Base-by-base conservation (phyloP, 1,140 invertebrate genomes). In the Bemisia tabaci region DNA sequence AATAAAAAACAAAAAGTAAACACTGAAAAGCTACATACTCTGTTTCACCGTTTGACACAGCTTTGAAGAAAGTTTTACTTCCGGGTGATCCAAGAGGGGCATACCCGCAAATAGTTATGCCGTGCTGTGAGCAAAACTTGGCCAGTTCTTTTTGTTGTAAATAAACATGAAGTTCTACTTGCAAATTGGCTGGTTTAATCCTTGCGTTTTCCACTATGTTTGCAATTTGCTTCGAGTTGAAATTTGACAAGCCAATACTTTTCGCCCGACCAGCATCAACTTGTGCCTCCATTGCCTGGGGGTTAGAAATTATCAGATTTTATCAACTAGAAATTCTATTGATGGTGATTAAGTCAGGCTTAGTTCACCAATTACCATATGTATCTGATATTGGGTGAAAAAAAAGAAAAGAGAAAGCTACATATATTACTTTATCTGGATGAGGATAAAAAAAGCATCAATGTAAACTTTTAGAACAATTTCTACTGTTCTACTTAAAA, bases 151-250 rank as follows among this genome's bases (percentile, higher is more conserved):
- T 81, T 77, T 95, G 92, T 74, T 94, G 91, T 69, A 90, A 82
- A 72, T 91, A 92, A 0, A 87, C 84, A 74, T 95, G 91, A 26
- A 90, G 78, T 74, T 95, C 92, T 26, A 94, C 80, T 80, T 92
- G 84, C 68, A 82, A 69, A 73, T 75, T 72, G 21, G 71, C 69
- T 24, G 73, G 72, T 27, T 58, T 66, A 60, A 75, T 72, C 26
- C 65, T 64, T 2, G 70, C 67, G 21, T 25, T 27, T 11, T 69
- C 67, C 33, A 76, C 48, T 59, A 77, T 72, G 63, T 70, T 66
- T 59, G 71, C 23, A 22, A 75, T 72, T 69, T 75, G 75, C 17
- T 68, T 39, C 0, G 62, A 26, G 66, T 76, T 77, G 68, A 78
- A 78, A 65, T 79, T 79, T 1, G 77, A 78, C 11, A 79, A 26